Evolutionary conservation across 2,113 vertebrate genomes (phyloP).

Genomic region (Gasterosteus nipponicus): DNA sequence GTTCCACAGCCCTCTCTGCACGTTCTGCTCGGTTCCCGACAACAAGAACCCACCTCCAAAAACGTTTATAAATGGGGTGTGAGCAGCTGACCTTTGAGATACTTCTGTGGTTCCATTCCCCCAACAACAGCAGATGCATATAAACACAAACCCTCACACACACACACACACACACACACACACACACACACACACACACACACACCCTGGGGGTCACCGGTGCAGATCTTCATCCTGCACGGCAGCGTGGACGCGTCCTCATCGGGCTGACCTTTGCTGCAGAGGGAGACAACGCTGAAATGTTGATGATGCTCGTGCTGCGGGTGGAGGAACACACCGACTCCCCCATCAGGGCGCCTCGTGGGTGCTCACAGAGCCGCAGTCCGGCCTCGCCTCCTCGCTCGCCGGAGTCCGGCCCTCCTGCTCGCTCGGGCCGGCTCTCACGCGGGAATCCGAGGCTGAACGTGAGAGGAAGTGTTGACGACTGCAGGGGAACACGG

Average conservation of each 20-base stretch:
- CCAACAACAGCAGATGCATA: neutral
- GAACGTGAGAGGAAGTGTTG: neutral
- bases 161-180: neutral
- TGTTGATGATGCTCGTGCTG: neutral
- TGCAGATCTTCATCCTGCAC: neutral
- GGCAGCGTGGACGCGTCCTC: neutral
- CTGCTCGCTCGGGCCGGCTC: neutral
- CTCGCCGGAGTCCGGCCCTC: too few species aligned
- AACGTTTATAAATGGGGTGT: neutral
- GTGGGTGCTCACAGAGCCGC: too few species aligned
- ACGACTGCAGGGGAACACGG: neutral
- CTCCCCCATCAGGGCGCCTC: too few species aligned
- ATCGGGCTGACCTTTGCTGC: constrained; percentile 24
- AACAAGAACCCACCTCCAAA: neutral
- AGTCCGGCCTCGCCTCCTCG: too few species aligned
- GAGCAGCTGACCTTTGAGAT: neutral
- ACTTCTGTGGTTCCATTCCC: neutral
- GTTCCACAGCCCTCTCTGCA: neutral
- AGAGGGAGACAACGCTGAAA: neutral
- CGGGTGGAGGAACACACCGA: too few species aligned
- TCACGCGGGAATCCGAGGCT: neutral
- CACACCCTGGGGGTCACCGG: constrained; percentile 7
- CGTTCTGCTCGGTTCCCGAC: too few species aligned
- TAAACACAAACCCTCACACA: neutral
- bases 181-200: neutral